Conservation (phyloP, 2,113 vertebrate species). For the Atherinomorus stipes region DNA sequence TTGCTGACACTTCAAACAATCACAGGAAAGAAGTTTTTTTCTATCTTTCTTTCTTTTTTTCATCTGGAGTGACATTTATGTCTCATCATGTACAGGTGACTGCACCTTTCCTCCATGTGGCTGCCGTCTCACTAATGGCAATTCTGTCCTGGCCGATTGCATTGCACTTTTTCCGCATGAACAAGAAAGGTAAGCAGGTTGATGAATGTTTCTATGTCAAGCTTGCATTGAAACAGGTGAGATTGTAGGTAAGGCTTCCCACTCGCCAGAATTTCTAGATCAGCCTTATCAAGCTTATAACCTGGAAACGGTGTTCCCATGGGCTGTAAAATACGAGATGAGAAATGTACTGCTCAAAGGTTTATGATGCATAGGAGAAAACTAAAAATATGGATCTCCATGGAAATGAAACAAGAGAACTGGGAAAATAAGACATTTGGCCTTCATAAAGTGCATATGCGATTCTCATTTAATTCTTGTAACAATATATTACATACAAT, state of each 20-base stretch:
- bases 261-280: too few relatives aligned
- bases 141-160: constrained; percentile 89
- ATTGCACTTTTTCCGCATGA: constrained; percentile 87
- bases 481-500: too few relatives aligned
- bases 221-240: neutral
- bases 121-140: constrained; percentile 83
- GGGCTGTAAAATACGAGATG: too few relatives aligned
- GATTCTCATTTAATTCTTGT: too few relatives aligned
- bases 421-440: neutral
- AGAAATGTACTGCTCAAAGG: too few relatives aligned
- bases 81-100: constrained; percentile 81
- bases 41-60: too few relatives aligned
- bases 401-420: neutral
- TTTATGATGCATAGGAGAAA: too few relatives aligned
- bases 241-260: neutral
- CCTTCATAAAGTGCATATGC: too few relatives aligned
- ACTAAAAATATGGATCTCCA: neutral
- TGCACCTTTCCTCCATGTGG: constrained; percentile 89
- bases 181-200: constrained; percentile 81
- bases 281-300: too few relatives aligned
- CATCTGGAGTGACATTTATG: neutral
- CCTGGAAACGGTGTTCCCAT: too few relatives aligned
- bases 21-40: neutral
- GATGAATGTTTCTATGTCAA: neutral
- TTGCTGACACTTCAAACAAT: neutral